Base-by-base conservation (phyloP, 2,113 vertebrate genomes). In the Malurus cyaneus region DNA sequence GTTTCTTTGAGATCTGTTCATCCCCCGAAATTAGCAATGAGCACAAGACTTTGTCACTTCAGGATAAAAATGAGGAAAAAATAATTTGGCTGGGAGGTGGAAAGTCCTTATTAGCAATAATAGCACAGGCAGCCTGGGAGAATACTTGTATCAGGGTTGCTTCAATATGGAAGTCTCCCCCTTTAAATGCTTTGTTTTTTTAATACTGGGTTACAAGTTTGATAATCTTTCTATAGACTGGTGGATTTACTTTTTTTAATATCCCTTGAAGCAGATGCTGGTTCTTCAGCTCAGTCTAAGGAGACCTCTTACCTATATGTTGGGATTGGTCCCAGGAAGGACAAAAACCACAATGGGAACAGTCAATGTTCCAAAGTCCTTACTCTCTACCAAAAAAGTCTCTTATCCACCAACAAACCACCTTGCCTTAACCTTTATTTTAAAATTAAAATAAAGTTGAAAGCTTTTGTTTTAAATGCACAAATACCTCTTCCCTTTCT, bases 381-480 rank as follows among this genome's bases (percentile, higher is more conserved):
- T 92, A 96, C 49, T 89, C 73, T 88, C 93, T 97, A 97, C 97
- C 96, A 97, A 97, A 96, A 96, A 96, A 86, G 78, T 86, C 62
- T 61, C 50, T 80, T 93, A 42, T 94, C 95, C 96, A 94, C 93
- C 97, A 90, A 92, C 79, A 97, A 96, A 86, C 94, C 96, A 97
- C 72, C 96, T 97, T 97, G 97, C 97, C 97, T 97, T 97, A 97
- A 97, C 20, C 8, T 97, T 96, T 96, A 84, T 84, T 97, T 97
- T 96, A 92, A 95, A 93, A 94, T 71, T 16, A 92, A 97, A 96
- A 96, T 91, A 88, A 94, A 94, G 74, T 96, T 80, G 84, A 95
- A 97, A 96, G 96, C 91, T 97, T 97, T 97, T 96, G 86, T 97
- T 97, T 96, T 93, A 88, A 96, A 96, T 96, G 95, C 95, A 97